A percentile compares a stretch with the other conserved stretches of the same genome.
Evolutionary conservation across 2,888 invertebrate genomes (phyloP).

Genomic region (Sturmia bella): DNA sequence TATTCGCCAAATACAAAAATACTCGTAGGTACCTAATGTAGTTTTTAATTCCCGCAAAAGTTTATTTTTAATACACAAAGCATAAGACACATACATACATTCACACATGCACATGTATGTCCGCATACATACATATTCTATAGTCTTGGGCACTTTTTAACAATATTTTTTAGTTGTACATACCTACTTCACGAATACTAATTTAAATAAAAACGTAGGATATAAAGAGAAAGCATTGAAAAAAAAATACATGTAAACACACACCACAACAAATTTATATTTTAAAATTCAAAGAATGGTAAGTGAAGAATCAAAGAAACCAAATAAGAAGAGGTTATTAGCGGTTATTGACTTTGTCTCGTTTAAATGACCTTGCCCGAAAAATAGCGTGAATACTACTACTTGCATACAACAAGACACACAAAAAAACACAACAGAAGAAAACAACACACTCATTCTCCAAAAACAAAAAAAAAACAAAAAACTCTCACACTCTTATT

Average conservation of each 20-base stretch:
- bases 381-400: conserved; percentile 75
- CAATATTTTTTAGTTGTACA: conserved; percentile 12
- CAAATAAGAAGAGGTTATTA: conserved; percentile 79
- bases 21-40: too few species aligned
- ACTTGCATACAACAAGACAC: conserved; percentile 19
- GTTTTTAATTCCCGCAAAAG: conserved; percentile 6
- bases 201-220: neutral
- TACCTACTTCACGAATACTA: neutral
- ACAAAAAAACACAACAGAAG: conserved; percentile 38
- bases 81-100: too few species aligned
- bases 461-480: conserved; percentile 30
- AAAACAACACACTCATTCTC: conserved; percentile 41
- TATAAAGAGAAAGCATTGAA: conserved; percentile 29
- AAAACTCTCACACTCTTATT: conserved; percentile 24
- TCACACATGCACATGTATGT: too few species aligned
- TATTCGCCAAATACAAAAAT: too few species aligned
- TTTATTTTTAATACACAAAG: too few species aligned
- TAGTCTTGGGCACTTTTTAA: too few species aligned
- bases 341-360: conserved; percentile 82
- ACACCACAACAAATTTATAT: neutral
- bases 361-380: conserved; percentile 82
- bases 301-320: conserved; percentile 41
- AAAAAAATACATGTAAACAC: neutral
- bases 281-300: conserved; percentile 33
- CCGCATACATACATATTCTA: too few species aligned